phyloP scores from a whole-genome alignment of 2,888 invertebrate genomes.

The Trilocha varians region DNA sequence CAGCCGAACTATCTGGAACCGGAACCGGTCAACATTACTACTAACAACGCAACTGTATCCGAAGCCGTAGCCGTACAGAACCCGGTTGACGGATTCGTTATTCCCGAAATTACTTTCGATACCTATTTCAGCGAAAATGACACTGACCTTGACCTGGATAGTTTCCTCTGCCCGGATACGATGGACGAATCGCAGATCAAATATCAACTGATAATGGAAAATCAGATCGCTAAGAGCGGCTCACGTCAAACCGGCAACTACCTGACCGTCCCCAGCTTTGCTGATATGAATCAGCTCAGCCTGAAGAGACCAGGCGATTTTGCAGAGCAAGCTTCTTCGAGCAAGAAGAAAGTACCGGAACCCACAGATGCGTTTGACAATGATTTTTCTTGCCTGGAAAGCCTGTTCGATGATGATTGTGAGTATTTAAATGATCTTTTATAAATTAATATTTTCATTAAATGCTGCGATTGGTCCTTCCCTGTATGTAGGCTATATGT shows the following conservation, averaged over 20 bases:
- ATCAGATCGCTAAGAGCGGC: background rate
- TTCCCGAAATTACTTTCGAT: background rate
- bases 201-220: background rate
- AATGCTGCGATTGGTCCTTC: too few species aligned
- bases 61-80: background rate
- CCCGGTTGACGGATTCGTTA: too few species aligned
- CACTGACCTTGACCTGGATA: background rate
- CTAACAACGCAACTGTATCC: background rate
- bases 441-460: background rate
- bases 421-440: conserved; percentile 14
- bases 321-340: background rate
- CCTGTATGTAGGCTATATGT: too few species aligned
- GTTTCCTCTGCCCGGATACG: background rate
- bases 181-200: background rate
- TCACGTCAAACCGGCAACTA: too few species aligned
- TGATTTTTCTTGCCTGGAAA: conserved; percentile 17
- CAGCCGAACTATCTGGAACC: background rate
- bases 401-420: conserved; percentile 30
- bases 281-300: background rate
- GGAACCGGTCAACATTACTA: background rate
- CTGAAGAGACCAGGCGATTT: conserved; percentile 1
- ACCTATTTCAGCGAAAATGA: background rate
- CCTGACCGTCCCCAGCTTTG: background rate
- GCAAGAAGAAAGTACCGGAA: conserved; percentile 1
- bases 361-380: background rate